These are phyloP conservation scores for Dreissena polymorpha DNA, from an alignment of 1,140 invertebrate species.

Conservation along the genomic window DNA sequence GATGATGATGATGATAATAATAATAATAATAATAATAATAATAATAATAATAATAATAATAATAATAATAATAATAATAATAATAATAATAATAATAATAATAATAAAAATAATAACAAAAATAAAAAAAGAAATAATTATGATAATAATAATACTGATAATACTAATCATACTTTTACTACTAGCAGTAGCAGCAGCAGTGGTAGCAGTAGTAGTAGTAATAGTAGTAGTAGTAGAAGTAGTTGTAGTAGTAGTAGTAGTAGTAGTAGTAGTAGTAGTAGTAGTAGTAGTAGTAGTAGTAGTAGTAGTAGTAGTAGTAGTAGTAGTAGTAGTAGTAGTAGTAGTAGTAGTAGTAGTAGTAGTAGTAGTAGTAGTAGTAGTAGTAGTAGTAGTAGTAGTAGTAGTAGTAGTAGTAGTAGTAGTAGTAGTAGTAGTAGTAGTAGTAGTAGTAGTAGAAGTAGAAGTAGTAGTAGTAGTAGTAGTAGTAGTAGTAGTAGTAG, in stretches of 20 bases:
- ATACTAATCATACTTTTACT: no score
- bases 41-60: no score
- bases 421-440: slow-evolving; percentile 37
- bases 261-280: slow-evolving; percentile 41
- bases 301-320: slow-evolving; percentile 27
- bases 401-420: slow-evolving; percentile 37
- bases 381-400: slow-evolving; percentile 24
- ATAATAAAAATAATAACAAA: no score
- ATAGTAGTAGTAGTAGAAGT: slow-evolving; percentile 34
- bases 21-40: no score
- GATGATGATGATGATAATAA: no score
- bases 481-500: slow-evolving; percentile 39
- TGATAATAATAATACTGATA: no score
- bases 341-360: slow-evolving; percentile 16
- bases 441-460: slow-evolving; percentile 38
- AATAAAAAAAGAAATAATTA: no score
- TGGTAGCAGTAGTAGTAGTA: slow-evolving; percentile 39
- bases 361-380: not conserved
- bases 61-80: no score
- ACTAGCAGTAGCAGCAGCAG: not conserved
- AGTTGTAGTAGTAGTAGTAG: slow-evolving; percentile 29
- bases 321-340: not conserved
- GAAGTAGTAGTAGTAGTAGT: slow-evolving; percentile 35
- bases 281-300: slow-evolving; percentile 45
- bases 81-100: no score